Evolutionary conservation across 2,797 vertebrate genomes (phyloP).

Genomic region (Eremophila alpestris): DNA sequence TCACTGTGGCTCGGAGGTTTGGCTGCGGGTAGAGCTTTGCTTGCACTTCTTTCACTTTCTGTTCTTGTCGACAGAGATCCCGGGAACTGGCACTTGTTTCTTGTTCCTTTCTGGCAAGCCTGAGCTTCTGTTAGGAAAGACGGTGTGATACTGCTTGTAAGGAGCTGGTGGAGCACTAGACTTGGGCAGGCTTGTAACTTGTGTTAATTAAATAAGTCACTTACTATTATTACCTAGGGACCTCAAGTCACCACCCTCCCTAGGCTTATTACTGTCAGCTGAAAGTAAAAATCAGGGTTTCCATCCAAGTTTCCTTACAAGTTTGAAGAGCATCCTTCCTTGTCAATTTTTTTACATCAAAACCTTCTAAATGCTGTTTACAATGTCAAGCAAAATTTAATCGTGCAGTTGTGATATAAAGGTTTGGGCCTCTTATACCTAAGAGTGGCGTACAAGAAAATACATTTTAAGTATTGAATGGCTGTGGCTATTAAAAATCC

Average conservation of each 20-base stretch:
- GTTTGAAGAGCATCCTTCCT: not conserved
- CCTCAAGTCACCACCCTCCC: not conserved
- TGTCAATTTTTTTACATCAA: not conserved
- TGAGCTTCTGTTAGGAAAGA: not conserved
- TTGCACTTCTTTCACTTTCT: not conserved
- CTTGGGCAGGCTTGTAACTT: not conserved
- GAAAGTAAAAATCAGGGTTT: not conserved
- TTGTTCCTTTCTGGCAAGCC: not conserved
- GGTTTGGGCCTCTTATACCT: not conserved
- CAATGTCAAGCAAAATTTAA: not conserved
- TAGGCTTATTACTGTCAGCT: not conserved
- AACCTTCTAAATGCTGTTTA: not conserved
- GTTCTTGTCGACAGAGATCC: not conserved
- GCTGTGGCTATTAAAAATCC: not conserved
- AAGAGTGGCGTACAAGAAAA: not conserved
- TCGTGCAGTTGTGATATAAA: not conserved
- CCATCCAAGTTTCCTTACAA: not conserved
- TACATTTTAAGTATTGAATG: not conserved
- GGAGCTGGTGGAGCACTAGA: not conserved
- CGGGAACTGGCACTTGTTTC: not conserved
- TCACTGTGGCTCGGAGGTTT: not conserved
- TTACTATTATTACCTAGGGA: not conserved
- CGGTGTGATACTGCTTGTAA: not conserved
- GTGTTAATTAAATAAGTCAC: not conserved
- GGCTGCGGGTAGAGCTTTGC: not conserved